Evolutionary conservation across 1,140 invertebrate species (phyloP).

Genomic region (Trypoxylus dichotomus): DNA sequence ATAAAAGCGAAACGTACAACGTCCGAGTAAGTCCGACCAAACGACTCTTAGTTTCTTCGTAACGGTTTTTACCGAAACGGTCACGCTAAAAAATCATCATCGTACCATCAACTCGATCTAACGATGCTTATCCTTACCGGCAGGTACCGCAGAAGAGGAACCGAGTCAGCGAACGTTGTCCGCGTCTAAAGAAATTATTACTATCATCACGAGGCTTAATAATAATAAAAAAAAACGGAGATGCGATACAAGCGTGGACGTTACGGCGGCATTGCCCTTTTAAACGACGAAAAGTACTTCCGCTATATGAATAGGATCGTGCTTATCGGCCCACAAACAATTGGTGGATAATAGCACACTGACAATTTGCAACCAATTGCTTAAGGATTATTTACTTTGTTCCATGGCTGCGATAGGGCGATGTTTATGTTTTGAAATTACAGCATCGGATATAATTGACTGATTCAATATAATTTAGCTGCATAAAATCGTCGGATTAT

Average conservation of each 20-base stretch:
- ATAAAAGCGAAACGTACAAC: background rate
- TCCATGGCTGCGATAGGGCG: background rate
- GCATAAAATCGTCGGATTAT: background rate
- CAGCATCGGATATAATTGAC: background rate
- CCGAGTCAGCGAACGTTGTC: background rate
- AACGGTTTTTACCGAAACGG: conserved; percentile 5
- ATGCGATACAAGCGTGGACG: background rate
- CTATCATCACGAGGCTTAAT: background rate
- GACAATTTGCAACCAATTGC: background rate
- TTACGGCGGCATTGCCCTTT: background rate
- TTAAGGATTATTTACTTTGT: background rate
- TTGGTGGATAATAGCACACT: background rate
- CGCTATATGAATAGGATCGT: background rate
- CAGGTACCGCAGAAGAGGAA: conserved; percentile 1
- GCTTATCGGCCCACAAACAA: background rate
- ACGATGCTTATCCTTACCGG: background rate
- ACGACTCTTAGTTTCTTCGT: conserved; percentile 6
- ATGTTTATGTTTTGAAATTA: background rate
- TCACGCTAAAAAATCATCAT: conserved; percentile 6
- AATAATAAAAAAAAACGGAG: background rate
- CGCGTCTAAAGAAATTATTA: background rate
- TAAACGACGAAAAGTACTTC: background rate
- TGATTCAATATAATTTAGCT: background rate
- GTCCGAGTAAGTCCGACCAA: background rate
- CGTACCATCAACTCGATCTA: conserved; percentile 5